Evolutionary conservation across 2,797 vertebrate species (phyloP), one percentile per base, ranked within the genome.

Genomic region (Serranus cabrilla): DNA sequence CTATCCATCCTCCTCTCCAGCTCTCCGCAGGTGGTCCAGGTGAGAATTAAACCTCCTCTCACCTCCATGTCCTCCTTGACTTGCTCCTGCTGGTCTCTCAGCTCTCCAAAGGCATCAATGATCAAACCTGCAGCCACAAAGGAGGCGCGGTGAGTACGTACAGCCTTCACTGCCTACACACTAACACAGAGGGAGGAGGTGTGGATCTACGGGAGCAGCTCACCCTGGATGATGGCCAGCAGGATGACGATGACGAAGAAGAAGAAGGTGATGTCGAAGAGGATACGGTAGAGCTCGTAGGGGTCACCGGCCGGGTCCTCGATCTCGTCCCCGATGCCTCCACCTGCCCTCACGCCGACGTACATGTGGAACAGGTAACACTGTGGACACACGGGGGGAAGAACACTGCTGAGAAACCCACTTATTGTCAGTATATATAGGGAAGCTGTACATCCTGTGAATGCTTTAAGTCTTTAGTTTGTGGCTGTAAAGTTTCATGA

Each of bases 61-160:
- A 99, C 98, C 97, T 99, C 98, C 98, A 99, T 99, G 76, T 99
- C 98, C 91, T 99, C 98, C 91, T 97, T 96, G 56, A 99, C 98
- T 95, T 99, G 98, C 74, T 99, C 98, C 87, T 99, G 98, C 88
- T 99, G 98, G 91, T 99, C 98, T 96, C 98, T 96, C 77, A 99
- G 90, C 87, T 99, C 98, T 82, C 98, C 98, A 86, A 99, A 99
- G 60, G 98, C 98, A 91, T 99, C 98, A 62, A 99, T 99, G 81
- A 99, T 99, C 87, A 99, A 95, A 96, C 98, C 98, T 99, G 79
- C 42, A 56, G 57, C 37, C 77, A 86, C 27, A 90, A 34, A 91
- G 17, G 63, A 21, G 55, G 7, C 21, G 2, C 43, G 21, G 23
- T 69, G 43, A 81, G 72, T n/a, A n/a, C n/a, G n/a, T n/a, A n/a